Evolutionary conservation across 23 tunicate species (phyloP), one percentile per base, ranked within the genome.

Genomic region (Trididemnum nubilum): DNA sequence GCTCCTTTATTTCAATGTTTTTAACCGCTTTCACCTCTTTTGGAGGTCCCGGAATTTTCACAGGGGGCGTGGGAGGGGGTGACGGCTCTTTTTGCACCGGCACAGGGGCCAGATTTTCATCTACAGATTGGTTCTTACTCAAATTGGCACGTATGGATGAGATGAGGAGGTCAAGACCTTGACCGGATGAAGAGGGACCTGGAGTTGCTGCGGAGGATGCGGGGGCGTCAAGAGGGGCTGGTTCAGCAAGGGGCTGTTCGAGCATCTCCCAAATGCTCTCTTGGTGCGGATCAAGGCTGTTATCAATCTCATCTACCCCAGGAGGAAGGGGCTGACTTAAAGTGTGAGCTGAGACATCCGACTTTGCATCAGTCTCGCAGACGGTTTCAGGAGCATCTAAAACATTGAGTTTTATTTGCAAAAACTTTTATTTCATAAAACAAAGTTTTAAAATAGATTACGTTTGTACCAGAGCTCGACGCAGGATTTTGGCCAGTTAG

Each of bases 91-190:
- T n/a, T 25, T 12, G 71, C 5, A 28, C 31, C 36, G 36, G 27
- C 22, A 28, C 44, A 31, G 75, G 75, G 4, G 37, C 9, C 37
- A 26, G 21, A 64, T 7, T 15, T 12, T 64, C 24, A 5, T 64
- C 71, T 12, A 26, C 71, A 70, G 75, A 18, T 15, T 15, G 36
- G 5, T 32, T 25, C 31, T 70, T 35, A 9, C 31, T 31, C 44
- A 61, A 15, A 61, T 61, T 61, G 5, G 67, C 67, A 12, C 67
- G 67, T 12, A 61, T 61, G 4, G 67, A 61, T 21, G 67, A 61
- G 26, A 61, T 61, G 3, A 61, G 26, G 54, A 44, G 9, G 54
- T 44, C 15, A 15, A 44, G 9, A 44, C 15, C 15, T 61, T n/a
- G 25, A 24, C n/a, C 26, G 22, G 67, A 5, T 12, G 26, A 12